Base-by-base conservation (phyloP, 2,888 invertebrate species). In the Nebria brevicollis region DNA sequence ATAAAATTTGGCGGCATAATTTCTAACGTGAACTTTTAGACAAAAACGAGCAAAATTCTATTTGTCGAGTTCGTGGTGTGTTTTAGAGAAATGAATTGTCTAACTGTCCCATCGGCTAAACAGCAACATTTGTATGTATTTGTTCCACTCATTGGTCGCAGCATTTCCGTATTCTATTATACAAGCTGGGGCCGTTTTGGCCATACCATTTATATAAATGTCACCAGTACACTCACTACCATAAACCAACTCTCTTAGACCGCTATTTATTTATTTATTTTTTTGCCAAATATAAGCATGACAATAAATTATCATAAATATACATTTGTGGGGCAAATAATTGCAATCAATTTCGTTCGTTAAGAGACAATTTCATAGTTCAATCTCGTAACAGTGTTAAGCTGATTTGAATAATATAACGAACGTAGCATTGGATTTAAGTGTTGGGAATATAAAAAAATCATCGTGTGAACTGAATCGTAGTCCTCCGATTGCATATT, bases 121-220 rank as follows among this genome's bases (percentile, higher is more conserved):
- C 80, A 81, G 75, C 64, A 81, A 81, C 80, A 81, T 81, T 81
- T 81, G 80, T 81, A 81, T 81, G 80, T 81, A 81, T 81, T 81
- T 81, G 80, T 81, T 81, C 80, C 80, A 81, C 80, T 81, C 80
- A 81, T 81, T 81, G 80, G 80, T 75, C 80, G 80, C 72, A 81
- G 80, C 76, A 75, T 25, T 75, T 81, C 76, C 80, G 80, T 75
- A 76, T 81, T 76, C 70, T 81, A 72, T 81, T 81, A 81, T 75
- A 54, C 54, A 54, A 54, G 80, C 68, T 70, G 75, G 72, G 80
- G 75, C 42, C 54, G 54, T 75, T 75, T 34, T 7, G 72, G 76
- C 34, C 42, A 72, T 54, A 65, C 76, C 80, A 81, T 81, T 81
- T 81, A 75, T 81, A 81, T 81, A 81, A 81, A 81, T 81, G 80